Evolutionary conservation across 2,797 vertebrate genomes (phyloP).

Genomic region (Chaenodraco wilsoni): DNA sequence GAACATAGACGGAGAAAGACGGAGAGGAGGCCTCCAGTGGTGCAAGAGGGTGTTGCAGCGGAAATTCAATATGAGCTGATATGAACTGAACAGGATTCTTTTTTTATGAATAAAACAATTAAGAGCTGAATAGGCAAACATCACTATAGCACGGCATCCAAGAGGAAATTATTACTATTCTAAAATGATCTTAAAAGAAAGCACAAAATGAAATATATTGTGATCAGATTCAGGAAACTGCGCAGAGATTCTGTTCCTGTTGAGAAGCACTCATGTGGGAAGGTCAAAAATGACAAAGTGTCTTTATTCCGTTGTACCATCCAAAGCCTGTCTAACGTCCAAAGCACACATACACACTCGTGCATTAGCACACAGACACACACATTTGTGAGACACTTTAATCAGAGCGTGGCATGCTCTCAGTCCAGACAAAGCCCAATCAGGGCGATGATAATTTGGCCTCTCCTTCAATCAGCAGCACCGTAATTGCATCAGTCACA

Average conservation of each 20-base stretch:
- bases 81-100: not conserved
- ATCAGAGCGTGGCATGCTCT: slow-evolving; percentile 82
- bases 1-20: slow-evolving; percentile 32
- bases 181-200: slow-evolving; percentile 8
- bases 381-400: slow-evolving; percentile 77
- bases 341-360: slow-evolving; percentile 43
- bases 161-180: slow-evolving; percentile 6
- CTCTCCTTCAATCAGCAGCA: slow-evolving; percentile 87
- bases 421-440: slow-evolving; percentile 85
- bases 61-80: slow-evolving; percentile 10
- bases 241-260: slow-evolving; percentile 42
- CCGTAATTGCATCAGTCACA: slow-evolving; percentile 87
- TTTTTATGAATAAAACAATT: slow-evolving; percentile 18
- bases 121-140: slow-evolving; percentile 7
- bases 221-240: slow-evolving; percentile 14
- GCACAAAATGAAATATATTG: slow-evolving; percentile 1
- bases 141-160: not conserved
- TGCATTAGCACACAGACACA: slow-evolving; percentile 40
- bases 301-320: slow-evolving; percentile 37
- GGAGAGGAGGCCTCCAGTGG: slow-evolving; percentile 63
- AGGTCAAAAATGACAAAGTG: slow-evolving; percentile 74
- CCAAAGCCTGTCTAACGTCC: slow-evolving; percentile 46
- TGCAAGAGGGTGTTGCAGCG: slow-evolving; percentile 44
- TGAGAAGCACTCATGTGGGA: slow-evolving; percentile 48
- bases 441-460: slow-evolving; percentile 86